Conservation (phyloP, 2,113 vertebrate species). For the Cyphomyrus plagiostoma region DNA sequence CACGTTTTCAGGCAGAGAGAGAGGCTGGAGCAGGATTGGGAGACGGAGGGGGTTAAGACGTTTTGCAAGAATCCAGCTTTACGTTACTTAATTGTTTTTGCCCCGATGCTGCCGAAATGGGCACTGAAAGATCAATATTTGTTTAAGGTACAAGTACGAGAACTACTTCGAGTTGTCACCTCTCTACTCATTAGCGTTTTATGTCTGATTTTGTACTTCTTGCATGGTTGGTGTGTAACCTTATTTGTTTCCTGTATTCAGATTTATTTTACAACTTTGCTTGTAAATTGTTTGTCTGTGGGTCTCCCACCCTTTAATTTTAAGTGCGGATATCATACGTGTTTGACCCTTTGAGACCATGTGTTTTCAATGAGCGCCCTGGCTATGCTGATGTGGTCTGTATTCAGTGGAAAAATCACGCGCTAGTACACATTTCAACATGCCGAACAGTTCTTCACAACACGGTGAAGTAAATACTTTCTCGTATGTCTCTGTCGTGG, state of each 20-base stretch:
- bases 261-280: background rate
- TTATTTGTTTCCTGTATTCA: background rate
- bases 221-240: background rate
- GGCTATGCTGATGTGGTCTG: background rate
- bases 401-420: background rate
- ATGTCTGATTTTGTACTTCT: background rate
- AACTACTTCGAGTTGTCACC: background rate
- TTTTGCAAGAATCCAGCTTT: background rate
- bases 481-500: background rate
- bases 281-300: background rate
- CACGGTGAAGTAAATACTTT: background rate
- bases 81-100: background rate
- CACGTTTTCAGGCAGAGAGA: constrained; percentile 38
- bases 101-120: background rate
- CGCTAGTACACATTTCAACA: background rate
- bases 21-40: background rate
- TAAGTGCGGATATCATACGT: background rate
- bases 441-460: background rate
- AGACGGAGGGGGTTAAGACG: constrained; percentile 25
- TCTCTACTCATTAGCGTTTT: background rate
- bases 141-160: constrained; percentile 38
- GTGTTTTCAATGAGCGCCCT: constrained; percentile 20
- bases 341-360: constrained; percentile 4
- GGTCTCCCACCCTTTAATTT: background rate
- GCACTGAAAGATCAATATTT: constrained; percentile 17